These are phyloP conservation scores for Phalloptychus januarius DNA, from an alignment of 2,797 vertebrate species.

Conservation along the genomic window DNA sequence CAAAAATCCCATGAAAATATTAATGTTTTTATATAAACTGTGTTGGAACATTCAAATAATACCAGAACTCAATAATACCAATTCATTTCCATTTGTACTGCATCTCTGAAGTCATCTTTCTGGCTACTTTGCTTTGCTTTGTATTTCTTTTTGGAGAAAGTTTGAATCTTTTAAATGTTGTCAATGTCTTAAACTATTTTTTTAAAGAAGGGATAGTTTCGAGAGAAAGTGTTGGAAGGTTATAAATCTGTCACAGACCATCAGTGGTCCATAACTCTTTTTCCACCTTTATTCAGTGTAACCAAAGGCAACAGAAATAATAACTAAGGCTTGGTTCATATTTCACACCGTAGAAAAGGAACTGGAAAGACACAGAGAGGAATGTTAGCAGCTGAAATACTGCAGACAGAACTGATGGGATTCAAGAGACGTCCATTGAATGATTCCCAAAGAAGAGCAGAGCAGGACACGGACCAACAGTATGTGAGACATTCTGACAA, in stretches of 20 bases:
- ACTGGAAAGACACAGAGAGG: conserved; percentile 1
- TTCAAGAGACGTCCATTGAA: conserved; percentile 81
- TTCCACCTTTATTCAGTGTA: not conserved
- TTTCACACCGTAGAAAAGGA: not conserved
- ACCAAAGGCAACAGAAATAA: not conserved
- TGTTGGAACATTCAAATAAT: not conserved
- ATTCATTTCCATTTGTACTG: not conserved
- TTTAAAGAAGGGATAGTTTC: not conserved
- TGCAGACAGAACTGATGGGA: conserved; percentile 78
- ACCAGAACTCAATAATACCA: not conserved
- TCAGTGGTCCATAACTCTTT: not conserved
- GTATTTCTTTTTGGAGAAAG: not conserved
- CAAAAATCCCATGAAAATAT: not conserved
- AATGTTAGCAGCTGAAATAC: conserved; percentile 46
- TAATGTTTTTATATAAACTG: not conserved
- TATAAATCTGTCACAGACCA: not conserved
- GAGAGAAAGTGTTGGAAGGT: not conserved
- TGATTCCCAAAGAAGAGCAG: conserved; percentile 53
- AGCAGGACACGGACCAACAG: not conserved
- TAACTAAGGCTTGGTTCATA: not conserved
- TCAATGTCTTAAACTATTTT: not conserved
- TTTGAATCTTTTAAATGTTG: not conserved
- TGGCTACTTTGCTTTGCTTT: not conserved
- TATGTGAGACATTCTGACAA: too few species aligned
- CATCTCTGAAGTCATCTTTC: not conserved